Percentiles rank a stretch among this genome's conserved stretches.
Conservation (phyloP, 2,888 invertebrate genomes). For the Noctua fimbriata region DNA sequence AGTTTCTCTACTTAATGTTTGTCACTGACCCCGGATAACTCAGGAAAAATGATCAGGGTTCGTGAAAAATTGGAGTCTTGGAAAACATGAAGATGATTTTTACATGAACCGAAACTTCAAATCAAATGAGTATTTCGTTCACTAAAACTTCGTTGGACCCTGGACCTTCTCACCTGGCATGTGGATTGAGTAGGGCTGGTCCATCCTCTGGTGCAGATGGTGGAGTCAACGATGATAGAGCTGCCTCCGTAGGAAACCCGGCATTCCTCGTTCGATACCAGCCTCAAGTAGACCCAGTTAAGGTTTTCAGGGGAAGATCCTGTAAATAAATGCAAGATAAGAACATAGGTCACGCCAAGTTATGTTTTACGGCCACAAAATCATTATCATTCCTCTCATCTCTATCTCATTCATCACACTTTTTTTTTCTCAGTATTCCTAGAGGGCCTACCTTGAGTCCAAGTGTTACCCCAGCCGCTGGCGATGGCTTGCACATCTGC, state of each 20-base stretch:
- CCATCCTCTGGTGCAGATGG: slow-evolving; percentile 78
- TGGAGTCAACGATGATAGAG: slow-evolving; percentile 74
- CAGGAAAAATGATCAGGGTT: not conserved
- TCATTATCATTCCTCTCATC: not conserved
- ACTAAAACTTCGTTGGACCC: too few relatives aligned
- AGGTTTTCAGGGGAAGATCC: slow-evolving; percentile 54
- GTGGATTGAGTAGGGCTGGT: slow-evolving; percentile 80
- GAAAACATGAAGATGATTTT: not conserved
- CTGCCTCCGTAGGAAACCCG: slow-evolving; percentile 67
- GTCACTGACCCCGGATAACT: not conserved
- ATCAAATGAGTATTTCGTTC: not conserved
- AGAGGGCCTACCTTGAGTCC: slow-evolving; percentile 56
- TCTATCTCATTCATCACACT: not conserved
- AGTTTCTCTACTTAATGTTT: not conserved
- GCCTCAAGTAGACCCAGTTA: slow-evolving; percentile 61
- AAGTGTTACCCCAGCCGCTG: slow-evolving; percentile 64
- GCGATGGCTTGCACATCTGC: slow-evolving; percentile 35
- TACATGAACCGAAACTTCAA: not conserved
- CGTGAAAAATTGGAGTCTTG: too few relatives aligned
- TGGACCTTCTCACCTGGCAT: slow-evolving; percentile 73
- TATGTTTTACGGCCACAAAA: not conserved
- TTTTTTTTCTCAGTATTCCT: not conserved
- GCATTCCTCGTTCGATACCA: slow-evolving; percentile 70
- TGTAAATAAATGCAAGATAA: not conserved
- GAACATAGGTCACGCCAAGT: not conserved